A percentile compares a stretch with the other conserved stretches of the same genome.
Conservation (phyloP, 2,797 vertebrate species). For the Protonibea diacanthus region DNA sequence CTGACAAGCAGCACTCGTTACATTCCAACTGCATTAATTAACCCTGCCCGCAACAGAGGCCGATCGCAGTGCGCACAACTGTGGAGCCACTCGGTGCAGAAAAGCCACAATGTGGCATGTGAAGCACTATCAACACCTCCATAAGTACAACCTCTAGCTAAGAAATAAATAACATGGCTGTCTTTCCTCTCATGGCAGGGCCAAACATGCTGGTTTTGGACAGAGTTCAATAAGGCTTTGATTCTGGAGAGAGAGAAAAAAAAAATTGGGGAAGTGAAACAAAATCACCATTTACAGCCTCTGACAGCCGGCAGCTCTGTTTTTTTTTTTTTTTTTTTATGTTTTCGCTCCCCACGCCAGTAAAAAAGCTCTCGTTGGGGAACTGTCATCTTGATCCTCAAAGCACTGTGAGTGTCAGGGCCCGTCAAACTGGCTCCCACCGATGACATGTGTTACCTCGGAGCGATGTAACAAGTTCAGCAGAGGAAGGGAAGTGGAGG, state of each 20-base stretch:
- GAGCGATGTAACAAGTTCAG: slow-evolving; percentile 77
- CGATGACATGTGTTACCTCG: slow-evolving; percentile 85
- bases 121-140: slow-evolving; percentile 80
- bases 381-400: slow-evolving; percentile 86
- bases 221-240: slow-evolving; percentile 89
- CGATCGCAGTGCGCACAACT: slow-evolving; percentile 31
- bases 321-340: slow-evolving; percentile 76
- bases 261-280: slow-evolving; percentile 86
- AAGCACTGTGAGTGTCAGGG: slow-evolving; percentile 81
- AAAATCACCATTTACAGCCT: slow-evolving; percentile 90
- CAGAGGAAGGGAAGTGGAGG: slow-evolving; percentile 81
- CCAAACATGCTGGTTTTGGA: slow-evolving; percentile 94
- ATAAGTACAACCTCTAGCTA: slow-evolving; percentile 81
- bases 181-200: slow-evolving; percentile 89
- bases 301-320: slow-evolving; percentile 90
- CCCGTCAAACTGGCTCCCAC: slow-evolving; percentile 81
- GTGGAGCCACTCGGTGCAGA: slow-evolving; percentile 54
- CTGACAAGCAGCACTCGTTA: slow-evolving; percentile 71
- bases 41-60: slow-evolving; percentile 64
- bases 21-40: slow-evolving; percentile 78
- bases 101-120: slow-evolving; percentile 67
- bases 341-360: slow-evolving; percentile 85
- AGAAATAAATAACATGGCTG: slow-evolving; percentile 86
- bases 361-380: slow-evolving; percentile 82
- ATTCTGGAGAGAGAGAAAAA: slow-evolving; percentile 81